Evolutionary conservation across 2,888 invertebrate species (phyloP).

Genomic region (Cabera pusaria): DNA sequence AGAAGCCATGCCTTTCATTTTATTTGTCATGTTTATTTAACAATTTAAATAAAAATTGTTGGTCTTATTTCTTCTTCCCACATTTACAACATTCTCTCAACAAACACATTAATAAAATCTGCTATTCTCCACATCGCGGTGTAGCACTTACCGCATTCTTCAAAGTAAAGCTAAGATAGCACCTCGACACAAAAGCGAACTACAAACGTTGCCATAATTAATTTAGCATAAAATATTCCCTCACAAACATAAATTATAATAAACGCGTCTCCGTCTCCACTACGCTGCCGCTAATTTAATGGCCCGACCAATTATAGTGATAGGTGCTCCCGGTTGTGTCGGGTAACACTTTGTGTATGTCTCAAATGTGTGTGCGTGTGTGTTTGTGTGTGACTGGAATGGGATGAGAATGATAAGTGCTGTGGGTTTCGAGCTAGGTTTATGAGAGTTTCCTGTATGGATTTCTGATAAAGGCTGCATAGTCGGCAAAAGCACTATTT

Average conservation of each 20-base stretch:
- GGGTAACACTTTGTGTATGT: constrained; percentile 13
- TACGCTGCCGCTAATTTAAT: constrained; percentile 24
- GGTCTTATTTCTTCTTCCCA: no score
- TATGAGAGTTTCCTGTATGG: no score
- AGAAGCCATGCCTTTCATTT: no score
- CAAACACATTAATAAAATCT: no score
- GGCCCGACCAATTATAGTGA: constrained; percentile 29
- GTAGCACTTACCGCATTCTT: constrained; percentile 2
- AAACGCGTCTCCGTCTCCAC: constrained; percentile 19
- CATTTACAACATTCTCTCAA: no score
- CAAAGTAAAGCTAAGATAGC: constrained; percentile 7
- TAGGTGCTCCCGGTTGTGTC: constrained; percentile 14
- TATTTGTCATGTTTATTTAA: no score
- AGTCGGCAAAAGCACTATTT: no score
- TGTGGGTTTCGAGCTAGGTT: no score
- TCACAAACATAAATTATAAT: constrained; percentile 22
- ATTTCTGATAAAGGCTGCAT: no score
- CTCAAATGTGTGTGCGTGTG: not conserved
- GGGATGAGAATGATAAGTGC: no score
- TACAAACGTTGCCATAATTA: constrained; percentile 16
- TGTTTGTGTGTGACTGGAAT: not conserved
- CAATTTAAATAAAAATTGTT: no score
- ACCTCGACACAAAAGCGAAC: constrained; percentile 15
- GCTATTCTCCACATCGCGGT: constrained; percentile 5
- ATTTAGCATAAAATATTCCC: constrained; percentile 20